phyloP scores from a whole-genome alignment of 1,140 invertebrate genomes.

The Acromyrmex heyeri region DNA sequence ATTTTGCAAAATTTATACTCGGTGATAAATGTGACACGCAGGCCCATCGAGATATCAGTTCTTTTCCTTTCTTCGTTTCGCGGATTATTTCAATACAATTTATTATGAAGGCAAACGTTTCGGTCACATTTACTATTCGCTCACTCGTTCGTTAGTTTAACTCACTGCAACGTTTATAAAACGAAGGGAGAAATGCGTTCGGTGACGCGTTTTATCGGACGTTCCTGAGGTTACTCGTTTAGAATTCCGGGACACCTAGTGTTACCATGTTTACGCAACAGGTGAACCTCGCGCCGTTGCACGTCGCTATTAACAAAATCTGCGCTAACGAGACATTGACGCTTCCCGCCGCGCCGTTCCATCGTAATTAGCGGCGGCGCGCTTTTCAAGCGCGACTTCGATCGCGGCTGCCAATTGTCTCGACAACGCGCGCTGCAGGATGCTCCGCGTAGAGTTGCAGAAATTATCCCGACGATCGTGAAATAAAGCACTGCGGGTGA shows the following conservation, averaged over 20 bases:
- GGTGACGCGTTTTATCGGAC: constrained; percentile 13
- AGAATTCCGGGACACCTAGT: constrained; percentile 51
- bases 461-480: constrained; percentile 60
- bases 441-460: constrained; percentile 19
- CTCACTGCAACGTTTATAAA: background rate
- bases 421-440: background rate
- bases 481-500: constrained; percentile 28
- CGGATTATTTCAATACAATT: background rate
- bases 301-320: constrained; percentile 73
- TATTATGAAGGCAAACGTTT: background rate
- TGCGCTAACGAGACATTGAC: constrained; percentile 70
- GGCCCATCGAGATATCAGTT: background rate
- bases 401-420: constrained; percentile 37
- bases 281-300: constrained; percentile 69
- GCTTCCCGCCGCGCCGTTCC: background rate
- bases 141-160: background rate
- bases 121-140: background rate
- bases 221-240: constrained; percentile 32
- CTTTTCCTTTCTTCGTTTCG: background rate
- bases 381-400: background rate
- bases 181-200: background rate
- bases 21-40: background rate
- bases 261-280: constrained; percentile 74
- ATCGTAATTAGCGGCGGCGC: constrained; percentile 48
- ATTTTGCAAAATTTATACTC: background rate